These are phyloP conservation scores for Melanogrammus aeglefinus DNA, from an alignment of 2,797 vertebrate species.

Conservation along the genomic window DNA sequence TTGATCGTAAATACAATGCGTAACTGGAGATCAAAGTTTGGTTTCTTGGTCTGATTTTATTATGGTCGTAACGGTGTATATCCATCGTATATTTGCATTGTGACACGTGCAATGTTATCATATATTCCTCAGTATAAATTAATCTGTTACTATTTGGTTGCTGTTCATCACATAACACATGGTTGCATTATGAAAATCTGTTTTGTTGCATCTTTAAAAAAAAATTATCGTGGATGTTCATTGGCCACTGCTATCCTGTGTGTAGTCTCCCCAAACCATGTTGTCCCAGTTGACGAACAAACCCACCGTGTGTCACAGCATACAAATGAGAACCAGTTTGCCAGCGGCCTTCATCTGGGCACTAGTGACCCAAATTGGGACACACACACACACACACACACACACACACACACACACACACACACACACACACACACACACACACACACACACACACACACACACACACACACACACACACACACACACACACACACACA, in stretches of 20 bases:
- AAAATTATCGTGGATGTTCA: background rate
- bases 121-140: too few species aligned
- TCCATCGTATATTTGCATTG: too few species aligned
- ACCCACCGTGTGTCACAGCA: conserved; percentile 22
- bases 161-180: background rate
- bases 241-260: background rate
- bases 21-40: background rate
- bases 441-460: conserved; percentile 24
- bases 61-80: too few species aligned
- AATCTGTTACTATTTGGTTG: background rate
- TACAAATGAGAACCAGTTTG: conserved; percentile 12
- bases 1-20: background rate
- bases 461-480: conserved; percentile 29
- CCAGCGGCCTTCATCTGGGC: conserved; percentile 28
- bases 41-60: background rate
- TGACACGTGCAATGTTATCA: too few species aligned
- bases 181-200: background rate
- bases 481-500: conserved; percentile 24
- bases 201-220: background rate
- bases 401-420: conserved; percentile 27
- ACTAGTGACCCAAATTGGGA: conserved; percentile 43
- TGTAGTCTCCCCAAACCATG: background rate
- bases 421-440: conserved; percentile 21
- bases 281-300: conserved; percentile 6
- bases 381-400: conserved; percentile 20